phyloP scores from a whole-genome alignment of 1,140 invertebrate genomes.

The Charaxes varanes region DNA sequence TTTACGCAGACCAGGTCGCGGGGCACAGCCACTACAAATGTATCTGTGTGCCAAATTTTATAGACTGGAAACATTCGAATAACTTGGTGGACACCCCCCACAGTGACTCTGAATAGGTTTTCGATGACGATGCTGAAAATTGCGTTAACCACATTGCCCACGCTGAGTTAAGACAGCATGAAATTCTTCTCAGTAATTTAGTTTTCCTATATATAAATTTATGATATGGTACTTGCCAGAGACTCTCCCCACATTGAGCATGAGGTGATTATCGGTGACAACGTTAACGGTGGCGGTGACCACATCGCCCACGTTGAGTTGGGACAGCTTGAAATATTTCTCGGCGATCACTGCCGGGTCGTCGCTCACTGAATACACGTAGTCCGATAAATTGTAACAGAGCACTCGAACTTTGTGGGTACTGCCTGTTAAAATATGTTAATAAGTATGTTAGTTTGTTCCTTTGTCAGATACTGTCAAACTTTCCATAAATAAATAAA shows the following conservation, averaged over 20 bases:
- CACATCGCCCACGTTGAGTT: slow-evolving; percentile 32
- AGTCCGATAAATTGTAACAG: slow-evolving; percentile 48
- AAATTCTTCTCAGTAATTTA: too few relatives aligned
- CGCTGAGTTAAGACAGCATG: too few relatives aligned
- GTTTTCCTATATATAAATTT: too few relatives aligned
- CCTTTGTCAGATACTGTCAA: background rate
- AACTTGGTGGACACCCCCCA: too few relatives aligned
- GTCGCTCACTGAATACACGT: slow-evolving; percentile 47
- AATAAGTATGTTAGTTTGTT: too few relatives aligned
- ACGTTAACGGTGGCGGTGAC: slow-evolving; percentile 32
- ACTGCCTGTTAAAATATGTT: slow-evolving; percentile 44
- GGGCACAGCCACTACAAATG: too few relatives aligned
- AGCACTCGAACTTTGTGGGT: slow-evolving; percentile 43
- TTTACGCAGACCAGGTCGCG: too few relatives aligned
- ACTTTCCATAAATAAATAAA: background rate
- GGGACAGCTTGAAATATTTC: slow-evolving; percentile 37
- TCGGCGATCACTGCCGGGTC: slow-evolving; percentile 30
- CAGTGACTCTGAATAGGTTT: too few relatives aligned
- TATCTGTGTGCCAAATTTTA: too few relatives aligned
- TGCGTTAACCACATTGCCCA: too few relatives aligned
- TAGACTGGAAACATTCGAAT: too few relatives aligned
- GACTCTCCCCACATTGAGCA: slow-evolving; percentile 24
- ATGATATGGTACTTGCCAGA: slow-evolving; percentile 24
- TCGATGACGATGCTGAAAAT: too few relatives aligned
- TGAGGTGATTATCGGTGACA: slow-evolving; percentile 33